Evolutionary conservation across 2,888 invertebrate species (phyloP).

Genomic region (Harpalus rubripes): DNA sequence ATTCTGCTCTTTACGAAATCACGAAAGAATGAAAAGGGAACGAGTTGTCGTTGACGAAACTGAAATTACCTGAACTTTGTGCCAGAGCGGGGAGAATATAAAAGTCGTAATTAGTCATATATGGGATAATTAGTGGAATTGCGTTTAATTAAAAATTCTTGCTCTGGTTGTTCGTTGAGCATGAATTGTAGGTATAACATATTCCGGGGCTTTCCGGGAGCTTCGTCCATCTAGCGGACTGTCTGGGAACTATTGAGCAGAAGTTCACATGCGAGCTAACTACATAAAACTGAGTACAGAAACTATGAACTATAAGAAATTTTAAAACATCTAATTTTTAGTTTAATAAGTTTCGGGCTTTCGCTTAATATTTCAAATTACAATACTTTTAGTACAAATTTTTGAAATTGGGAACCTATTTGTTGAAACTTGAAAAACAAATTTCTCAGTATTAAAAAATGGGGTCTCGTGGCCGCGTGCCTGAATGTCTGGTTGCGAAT

Average conservation of each 20-base stretch:
- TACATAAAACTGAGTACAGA: constrained; percentile 6
- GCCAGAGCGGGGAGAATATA: constrained; percentile 5
- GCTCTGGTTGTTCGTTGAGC: constrained; percentile 57
- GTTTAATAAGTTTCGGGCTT: too few relatives aligned
- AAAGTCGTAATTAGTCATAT: constrained; percentile 37
- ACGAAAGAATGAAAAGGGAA: constrained; percentile 29
- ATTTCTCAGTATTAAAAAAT: too few relatives aligned
- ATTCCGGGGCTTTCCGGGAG: constrained; percentile 70
- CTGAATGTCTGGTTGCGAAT: too few relatives aligned
- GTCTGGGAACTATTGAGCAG: constrained; percentile 71
- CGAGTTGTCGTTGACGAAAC: constrained; percentile 32
- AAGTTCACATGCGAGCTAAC: constrained; percentile 46
- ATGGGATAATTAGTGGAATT: constrained; percentile 70
- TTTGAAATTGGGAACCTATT: too few relatives aligned
- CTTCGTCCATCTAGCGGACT: constrained; percentile 73
- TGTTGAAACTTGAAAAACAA: too few relatives aligned
- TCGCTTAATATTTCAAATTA: too few relatives aligned
- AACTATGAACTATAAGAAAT: not conserved
- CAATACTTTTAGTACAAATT: too few relatives aligned
- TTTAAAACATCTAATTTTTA: too few relatives aligned
- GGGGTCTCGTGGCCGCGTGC: too few relatives aligned
- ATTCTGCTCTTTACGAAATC: constrained; percentile 50
- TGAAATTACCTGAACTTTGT: constrained; percentile 34
- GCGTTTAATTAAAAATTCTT: constrained; percentile 71
- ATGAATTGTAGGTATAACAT: not conserved